phyloP scores from a whole-genome alignment of 2,113 vertebrate genomes.

The Barbus barbus region DNA sequence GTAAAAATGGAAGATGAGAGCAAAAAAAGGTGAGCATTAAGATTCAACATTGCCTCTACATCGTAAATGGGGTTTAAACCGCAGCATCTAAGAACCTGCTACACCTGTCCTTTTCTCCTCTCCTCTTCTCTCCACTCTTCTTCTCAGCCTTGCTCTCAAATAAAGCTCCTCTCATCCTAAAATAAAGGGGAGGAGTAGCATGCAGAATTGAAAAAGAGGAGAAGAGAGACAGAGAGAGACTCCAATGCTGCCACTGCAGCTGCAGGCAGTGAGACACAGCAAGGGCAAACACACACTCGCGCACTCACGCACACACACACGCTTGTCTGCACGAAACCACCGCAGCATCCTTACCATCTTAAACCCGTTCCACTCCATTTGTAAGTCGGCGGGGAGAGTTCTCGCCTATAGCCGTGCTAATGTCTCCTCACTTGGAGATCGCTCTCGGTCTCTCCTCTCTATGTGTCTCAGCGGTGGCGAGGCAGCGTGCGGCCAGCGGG shows the following conservation, averaged over 20 bases:
- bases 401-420: conserved; percentile 57
- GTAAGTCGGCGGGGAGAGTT: conserved; percentile 87
- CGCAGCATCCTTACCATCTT: conserved; percentile 95
- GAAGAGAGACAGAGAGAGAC: conserved; percentile 66
- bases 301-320: conserved; percentile 26
- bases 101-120: conserved; percentile 52
- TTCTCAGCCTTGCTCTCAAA: conserved; percentile 36
- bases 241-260: conserved; percentile 49
- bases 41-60: conserved; percentile 62
- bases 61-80: conserved; percentile 66
- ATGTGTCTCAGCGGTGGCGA: conserved; percentile 79
- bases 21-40: conserved; percentile 42
- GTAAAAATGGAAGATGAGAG: conserved; percentile 26
- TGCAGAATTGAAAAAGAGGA: conserved; percentile 51
- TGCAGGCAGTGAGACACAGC: conserved; percentile 52
- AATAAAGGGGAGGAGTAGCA: conserved; percentile 38
- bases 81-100: conserved; percentile 58
- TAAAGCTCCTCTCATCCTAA: conserved; percentile 40
- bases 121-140: conserved; percentile 46
- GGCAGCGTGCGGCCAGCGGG: conserved; percentile 87
- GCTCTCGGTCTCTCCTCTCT: conserved; percentile 72
- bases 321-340: conserved; percentile 57
- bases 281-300: conserved; percentile 46
- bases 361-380: conserved; percentile 99
- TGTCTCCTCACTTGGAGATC: conserved; percentile 64